Conservation (phyloP, 2,113 vertebrate genomes). For the Cettia cetti region DNA sequence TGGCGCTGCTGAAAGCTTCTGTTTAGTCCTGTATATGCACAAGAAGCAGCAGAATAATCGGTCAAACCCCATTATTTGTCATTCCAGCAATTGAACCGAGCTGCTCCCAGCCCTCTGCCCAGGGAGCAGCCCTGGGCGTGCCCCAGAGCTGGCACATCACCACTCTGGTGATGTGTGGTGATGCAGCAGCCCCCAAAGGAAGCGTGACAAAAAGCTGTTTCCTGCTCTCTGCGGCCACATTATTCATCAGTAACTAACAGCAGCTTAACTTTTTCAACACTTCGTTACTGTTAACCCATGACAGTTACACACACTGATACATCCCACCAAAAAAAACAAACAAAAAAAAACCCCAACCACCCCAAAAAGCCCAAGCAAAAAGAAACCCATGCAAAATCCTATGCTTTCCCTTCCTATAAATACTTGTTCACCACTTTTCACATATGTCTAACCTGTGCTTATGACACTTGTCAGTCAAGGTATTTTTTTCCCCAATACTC, state of each 20-base stretch:
- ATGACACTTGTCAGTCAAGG: neutral
- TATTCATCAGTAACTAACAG: neutral
- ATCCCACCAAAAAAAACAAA: neutral
- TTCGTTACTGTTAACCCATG: neutral
- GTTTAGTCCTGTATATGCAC: neutral
- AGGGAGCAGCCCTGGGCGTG: neutral
- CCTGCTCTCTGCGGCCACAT: neutral
- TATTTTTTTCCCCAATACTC: accelerated
- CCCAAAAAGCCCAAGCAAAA: neutral
- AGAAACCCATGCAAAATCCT: neutral
- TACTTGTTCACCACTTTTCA: neutral
- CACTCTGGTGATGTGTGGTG: neutral
- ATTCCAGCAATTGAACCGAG: neutral
- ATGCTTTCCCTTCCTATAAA: neutral
- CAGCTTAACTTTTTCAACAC: neutral
- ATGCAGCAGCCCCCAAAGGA: constrained; percentile 1
- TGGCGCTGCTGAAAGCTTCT: neutral
- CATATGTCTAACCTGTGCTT: neutral
- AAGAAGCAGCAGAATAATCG: neutral
- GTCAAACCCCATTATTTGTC: neutral
- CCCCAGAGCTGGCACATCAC: neutral
- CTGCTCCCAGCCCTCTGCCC: accelerated
- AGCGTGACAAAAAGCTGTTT: constrained; percentile 8
- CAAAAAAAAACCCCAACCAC: no score
- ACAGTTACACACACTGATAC: neutral